Evolutionary conservation across 1,140 invertebrate genomes (phyloP).

Genomic region (Drosophila guanche): DNA sequence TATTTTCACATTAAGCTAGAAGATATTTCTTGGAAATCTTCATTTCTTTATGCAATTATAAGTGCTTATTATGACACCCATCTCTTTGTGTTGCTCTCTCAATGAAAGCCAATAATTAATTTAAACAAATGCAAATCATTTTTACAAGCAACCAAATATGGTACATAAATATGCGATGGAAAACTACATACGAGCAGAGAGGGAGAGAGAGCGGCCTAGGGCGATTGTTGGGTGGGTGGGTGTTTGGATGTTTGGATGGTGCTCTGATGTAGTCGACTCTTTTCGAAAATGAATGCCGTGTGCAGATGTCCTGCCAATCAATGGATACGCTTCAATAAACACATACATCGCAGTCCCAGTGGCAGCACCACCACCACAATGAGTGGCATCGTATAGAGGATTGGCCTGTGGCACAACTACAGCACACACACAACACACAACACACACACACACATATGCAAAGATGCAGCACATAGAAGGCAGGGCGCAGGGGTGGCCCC

Average conservation of each 20-base stretch:
- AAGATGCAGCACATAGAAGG: background rate
- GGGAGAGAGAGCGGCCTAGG: background rate
- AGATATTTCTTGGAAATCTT: no score
- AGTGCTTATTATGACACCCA: background rate
- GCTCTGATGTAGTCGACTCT: slow-evolving; percentile 51
- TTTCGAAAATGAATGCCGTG: slow-evolving; percentile 82
- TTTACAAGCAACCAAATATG: slow-evolving; percentile 45
- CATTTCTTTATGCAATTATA: background rate
- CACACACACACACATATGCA: slow-evolving; percentile 28
- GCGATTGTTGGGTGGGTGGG: background rate
- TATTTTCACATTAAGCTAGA: no score
- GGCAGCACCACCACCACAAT: slow-evolving; percentile 25
- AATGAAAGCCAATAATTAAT: slow-evolving; percentile 68
- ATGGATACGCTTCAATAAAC: slow-evolving; percentile 83
- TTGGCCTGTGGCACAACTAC: slow-evolving; percentile 31
- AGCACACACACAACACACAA: slow-evolving; percentile 27
- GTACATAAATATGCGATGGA: slow-evolving; percentile 49
- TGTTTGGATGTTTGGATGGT: background rate
- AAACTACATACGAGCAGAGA: background rate
- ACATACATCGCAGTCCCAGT: slow-evolving; percentile 64
- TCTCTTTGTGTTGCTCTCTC: background rate
- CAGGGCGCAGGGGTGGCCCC: background rate
- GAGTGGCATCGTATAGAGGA: background rate
- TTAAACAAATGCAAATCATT: slow-evolving; percentile 68
- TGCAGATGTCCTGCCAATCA: slow-evolving; percentile 83